Evolutionary conservation across 2,888 invertebrate genomes (phyloP).

Genomic region (Dermolepida albohirtum): DNA sequence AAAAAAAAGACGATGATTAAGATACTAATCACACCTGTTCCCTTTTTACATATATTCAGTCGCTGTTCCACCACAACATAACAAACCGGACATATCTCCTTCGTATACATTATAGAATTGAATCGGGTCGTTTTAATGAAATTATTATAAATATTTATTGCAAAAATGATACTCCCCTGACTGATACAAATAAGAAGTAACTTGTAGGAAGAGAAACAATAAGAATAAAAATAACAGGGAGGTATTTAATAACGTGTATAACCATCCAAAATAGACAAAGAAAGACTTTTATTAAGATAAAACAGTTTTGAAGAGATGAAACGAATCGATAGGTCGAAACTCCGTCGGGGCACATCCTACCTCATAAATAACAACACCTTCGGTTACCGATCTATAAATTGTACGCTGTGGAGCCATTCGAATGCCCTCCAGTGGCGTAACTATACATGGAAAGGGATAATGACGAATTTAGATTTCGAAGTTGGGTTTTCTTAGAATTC

Average conservation of each 20-base stretch:
- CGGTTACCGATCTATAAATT: conserved; percentile 47
- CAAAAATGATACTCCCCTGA: no score
- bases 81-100: no score
- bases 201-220: background rate
- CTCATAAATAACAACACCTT: conserved; percentile 49
- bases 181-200: background rate
- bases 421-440: conserved; percentile 32
- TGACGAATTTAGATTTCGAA: conserved; percentile 2
- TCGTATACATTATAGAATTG: no score
- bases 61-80: background rate
- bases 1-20: conserved; percentile 8
- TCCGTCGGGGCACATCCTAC: conserved; percentile 42
- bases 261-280: conserved; percentile 24
- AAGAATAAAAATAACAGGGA: conserved; percentile 16
- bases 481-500: background rate
- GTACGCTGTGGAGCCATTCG: conserved; percentile 27
- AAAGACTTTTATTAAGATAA: conserved; percentile 42
- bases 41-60: background rate
- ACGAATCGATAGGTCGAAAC: conserved; percentile 45
- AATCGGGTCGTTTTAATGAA: no score
- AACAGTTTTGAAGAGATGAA: conserved; percentile 45
- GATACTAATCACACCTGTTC: conserved; percentile 9
- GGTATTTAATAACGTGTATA: conserved; percentile 16
- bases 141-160: no score
- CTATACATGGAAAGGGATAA: conserved; percentile 23